Evolutionary conservation across 2,797 vertebrate species (phyloP).

Genomic region (Anguilla marmorata): DNA sequence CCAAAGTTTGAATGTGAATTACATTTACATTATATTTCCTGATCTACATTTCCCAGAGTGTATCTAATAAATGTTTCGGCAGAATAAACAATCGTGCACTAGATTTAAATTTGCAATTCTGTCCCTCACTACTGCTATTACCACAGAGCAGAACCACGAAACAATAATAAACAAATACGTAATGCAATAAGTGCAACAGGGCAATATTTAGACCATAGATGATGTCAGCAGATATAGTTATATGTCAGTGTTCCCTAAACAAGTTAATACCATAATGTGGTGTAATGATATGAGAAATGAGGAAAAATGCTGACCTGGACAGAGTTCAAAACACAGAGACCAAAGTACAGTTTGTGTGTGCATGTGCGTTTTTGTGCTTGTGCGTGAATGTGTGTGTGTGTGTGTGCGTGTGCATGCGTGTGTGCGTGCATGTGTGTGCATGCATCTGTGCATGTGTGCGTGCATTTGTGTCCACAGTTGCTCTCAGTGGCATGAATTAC

Average conservation of each 20-base stretch:
- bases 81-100: too few relatives aligned
- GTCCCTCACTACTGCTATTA: background rate
- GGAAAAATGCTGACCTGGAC: background rate
- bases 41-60: too few relatives aligned
- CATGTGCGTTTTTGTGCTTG: background rate
- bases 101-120: too few relatives aligned
- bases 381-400: too few relatives aligned
- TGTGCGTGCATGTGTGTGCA: too few relatives aligned
- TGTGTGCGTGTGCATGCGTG: too few relatives aligned
- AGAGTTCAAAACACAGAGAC: background rate
- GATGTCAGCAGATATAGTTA: background rate
- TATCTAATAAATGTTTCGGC: too few relatives aligned
- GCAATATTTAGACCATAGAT: constrained; percentile 7
- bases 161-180: background rate
- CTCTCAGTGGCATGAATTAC: background rate
- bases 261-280: background rate
- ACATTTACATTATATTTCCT: too few relatives aligned
- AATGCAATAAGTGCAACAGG: background rate
- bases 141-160: background rate
- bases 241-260: background rate
- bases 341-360: background rate
- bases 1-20: too few relatives aligned
- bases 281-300: background rate
- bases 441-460: background rate
- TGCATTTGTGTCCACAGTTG: background rate